These are phyloP conservation scores for Drosophila melanogaster DNA, from an alignment of 1,140 invertebrate species.

Conservation along the genomic window Release_6_plus_ISO1_MT NC_004354.4:9912501-9913000, in stretches of 20 bases:
- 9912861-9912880: slow-evolving; percentile 4
- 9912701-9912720: no score
- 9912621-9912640: background rate
- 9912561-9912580: background rate
- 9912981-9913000: background rate
- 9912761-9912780: background rate
- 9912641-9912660: background rate
- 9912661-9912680: background rate
- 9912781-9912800: slow-evolving; percentile 25
- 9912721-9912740: background rate
- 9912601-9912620: background rate
- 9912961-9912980: slow-evolving; percentile 70
- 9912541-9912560: slow-evolving; percentile 12
- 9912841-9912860: background rate
- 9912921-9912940: slow-evolving; percentile 56
- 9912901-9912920: slow-evolving; percentile 23
- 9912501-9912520: slow-evolving; percentile 1
- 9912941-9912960: slow-evolving; percentile 68
- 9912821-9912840: background rate
- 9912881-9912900: slow-evolving; percentile 26
- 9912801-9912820: slow-evolving; percentile 44
- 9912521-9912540: slow-evolving; percentile 1
- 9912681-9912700: no score
- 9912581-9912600: background rate
- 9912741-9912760: slow-evolving; percentile 3